A percentile compares a stretch with the other conserved stretches of the same genome.
phyloP scores from a whole-genome alignment of 2,888 invertebrate species.

The Macaria liturata region DNA sequence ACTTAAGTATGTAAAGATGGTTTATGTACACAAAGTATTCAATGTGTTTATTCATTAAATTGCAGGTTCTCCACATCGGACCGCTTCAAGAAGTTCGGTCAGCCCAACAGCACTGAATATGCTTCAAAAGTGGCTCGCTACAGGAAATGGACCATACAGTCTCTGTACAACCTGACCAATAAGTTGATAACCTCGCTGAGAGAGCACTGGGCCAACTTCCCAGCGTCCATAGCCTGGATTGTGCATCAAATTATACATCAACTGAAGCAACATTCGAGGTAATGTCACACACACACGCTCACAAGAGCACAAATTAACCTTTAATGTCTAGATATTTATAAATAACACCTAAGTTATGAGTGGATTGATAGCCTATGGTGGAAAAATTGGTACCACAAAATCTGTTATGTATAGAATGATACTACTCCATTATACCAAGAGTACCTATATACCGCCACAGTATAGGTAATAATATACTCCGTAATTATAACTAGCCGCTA shows the following conservation, averaged over 20 bases:
- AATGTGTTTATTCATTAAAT: too few relatives aligned
- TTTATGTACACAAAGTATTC: too few relatives aligned
- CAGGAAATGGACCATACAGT: conserved; percentile 90
- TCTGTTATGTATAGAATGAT: too few relatives aligned
- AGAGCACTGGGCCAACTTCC: conserved; percentile 95
- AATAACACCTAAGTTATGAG: neutral
- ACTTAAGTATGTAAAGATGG: too few relatives aligned
- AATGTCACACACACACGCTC: neutral
- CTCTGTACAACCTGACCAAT: conserved; percentile 90
- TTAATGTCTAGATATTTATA: neutral
- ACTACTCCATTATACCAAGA: too few relatives aligned
- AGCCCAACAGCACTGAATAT: conserved; percentile 89
- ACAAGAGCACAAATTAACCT: too few relatives aligned
- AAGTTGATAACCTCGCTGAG: conserved; percentile 92
- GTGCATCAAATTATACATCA: conserved; percentile 91
- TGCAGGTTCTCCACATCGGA: conserved; percentile 66
- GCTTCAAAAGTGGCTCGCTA: conserved; percentile 89
- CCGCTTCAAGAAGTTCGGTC: conserved; percentile 89
- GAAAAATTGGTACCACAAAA: too few relatives aligned
- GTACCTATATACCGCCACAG: too few relatives aligned
- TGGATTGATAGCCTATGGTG: too few relatives aligned
- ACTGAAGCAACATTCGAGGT: conserved; percentile 74
- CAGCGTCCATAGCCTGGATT: conserved; percentile 94
- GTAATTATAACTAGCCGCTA: too few relatives aligned
- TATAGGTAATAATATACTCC: too few relatives aligned